Conservation (phyloP, 1,140 invertebrate genomes). For the Kradibia gibbosae region DNA sequence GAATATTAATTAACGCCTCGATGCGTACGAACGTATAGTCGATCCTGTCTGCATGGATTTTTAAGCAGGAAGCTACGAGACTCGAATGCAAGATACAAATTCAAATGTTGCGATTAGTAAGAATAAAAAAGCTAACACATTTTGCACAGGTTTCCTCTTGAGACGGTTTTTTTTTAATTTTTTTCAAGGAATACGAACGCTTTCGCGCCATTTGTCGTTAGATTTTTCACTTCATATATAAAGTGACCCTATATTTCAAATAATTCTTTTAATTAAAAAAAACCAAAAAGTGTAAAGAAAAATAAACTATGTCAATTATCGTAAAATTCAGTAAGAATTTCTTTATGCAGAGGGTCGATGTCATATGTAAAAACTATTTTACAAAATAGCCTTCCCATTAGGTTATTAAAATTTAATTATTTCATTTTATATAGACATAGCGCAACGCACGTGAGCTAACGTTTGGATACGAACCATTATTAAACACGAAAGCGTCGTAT, state of each 20-base stretch:
- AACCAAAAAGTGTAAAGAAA: not conserved
- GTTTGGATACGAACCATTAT: slow-evolving; percentile 34
- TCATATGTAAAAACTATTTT: not conserved
- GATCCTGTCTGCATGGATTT: not conserved
- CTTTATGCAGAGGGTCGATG: not conserved
- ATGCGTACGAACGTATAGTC: not conserved
- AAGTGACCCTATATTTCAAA: not conserved
- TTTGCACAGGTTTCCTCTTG: not conserved
- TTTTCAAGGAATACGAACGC: not conserved
- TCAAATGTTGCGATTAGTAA: not conserved
- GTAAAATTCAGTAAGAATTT: not conserved
- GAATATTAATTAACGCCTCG: slow-evolving; percentile 43
- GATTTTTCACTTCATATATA: too few species aligned
- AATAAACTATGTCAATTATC: slow-evolving; percentile 28
- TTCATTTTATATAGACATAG: not conserved
- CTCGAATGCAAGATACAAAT: not conserved
- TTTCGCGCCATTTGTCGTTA: not conserved
- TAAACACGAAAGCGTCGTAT: slow-evolving; percentile 47
- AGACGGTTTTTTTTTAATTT: not conserved
- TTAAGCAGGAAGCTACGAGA: not conserved
- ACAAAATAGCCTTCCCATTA: slow-evolving; percentile 39
- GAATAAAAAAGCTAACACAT: not conserved
- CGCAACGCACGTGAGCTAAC: not conserved
- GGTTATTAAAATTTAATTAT: slow-evolving; percentile 50
- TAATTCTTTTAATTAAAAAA: slow-evolving; percentile 1